phyloP scores from a whole-genome alignment of 64 coral and sea anemone genomes.

The Pocillopora damicornis region DNA sequence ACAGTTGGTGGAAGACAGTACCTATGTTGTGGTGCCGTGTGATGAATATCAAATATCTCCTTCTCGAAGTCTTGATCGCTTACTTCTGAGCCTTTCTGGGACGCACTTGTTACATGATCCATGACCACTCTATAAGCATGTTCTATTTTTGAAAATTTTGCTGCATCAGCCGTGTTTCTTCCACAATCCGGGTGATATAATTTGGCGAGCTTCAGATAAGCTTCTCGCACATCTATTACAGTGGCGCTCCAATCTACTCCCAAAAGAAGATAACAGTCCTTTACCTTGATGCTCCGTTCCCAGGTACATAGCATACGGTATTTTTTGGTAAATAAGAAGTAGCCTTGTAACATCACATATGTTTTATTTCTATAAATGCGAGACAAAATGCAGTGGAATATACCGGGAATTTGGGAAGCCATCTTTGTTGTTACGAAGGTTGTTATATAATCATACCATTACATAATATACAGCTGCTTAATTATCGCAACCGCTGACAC shows the following conservation, averaged over 20 bases:
- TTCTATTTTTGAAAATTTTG: conserved; percentile 41
- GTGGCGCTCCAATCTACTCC: conserved; percentile 36
- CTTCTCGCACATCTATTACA: conserved; percentile 35
- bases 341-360: neutral
- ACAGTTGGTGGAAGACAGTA: neutral
- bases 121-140: conserved; percentile 48
- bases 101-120: conserved; percentile 14
- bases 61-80: conserved; percentile 10
- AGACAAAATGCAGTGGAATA: neutral
- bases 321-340: neutral
- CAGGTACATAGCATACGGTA: neutral
- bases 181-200: conserved; percentile 43
- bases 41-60: conserved; percentile 52
- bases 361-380: neutral
- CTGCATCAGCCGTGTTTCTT: conserved; percentile 44
- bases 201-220: conserved; percentile 12
- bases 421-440: neutral
- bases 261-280: conserved; percentile 26
- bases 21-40: conserved; percentile 67
- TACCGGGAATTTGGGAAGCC: neutral
- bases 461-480: neutral
- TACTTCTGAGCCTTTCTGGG: neutral
- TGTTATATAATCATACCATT: neutral
- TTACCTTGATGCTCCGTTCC: conserved; percentile 1
- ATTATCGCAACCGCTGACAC: neutral